Conservation (phyloP, 2,888 invertebrate genomes). For the Volucella inanis region DNA sequence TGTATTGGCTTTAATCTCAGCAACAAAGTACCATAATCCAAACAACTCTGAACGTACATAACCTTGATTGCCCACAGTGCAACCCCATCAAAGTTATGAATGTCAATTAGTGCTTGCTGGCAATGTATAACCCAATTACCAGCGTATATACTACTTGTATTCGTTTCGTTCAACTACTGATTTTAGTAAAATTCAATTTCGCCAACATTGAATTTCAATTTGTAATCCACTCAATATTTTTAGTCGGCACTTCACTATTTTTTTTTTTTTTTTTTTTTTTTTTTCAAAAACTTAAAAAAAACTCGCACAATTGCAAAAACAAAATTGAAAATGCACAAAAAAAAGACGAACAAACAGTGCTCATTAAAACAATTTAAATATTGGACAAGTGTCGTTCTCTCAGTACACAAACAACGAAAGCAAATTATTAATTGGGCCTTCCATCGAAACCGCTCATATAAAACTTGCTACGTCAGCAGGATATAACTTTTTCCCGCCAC, state of each 20-base stretch:
- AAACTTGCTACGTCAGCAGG: background rate
- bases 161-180: background rate
- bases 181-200: slow-evolving; percentile 21
- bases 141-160: background rate
- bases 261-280: too few species aligned
- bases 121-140: slow-evolving; percentile 29
- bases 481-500: background rate
- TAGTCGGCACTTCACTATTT: background rate
- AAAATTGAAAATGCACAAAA: background rate
- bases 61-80: background rate
- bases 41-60: too few species aligned
- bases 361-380: slow-evolving; percentile 60
- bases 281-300: too few species aligned
- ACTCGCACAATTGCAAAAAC: background rate
- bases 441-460: background rate
- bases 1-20: too few species aligned
- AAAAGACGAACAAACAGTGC: slow-evolving; percentile 26
- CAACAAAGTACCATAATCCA: too few species aligned
- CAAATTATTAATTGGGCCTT: slow-evolving; percentile 35
- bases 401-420: slow-evolving; percentile 10
- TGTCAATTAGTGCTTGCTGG: slow-evolving; percentile 14
- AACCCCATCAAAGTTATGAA: background rate
- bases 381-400: slow-evolving; percentile 28
- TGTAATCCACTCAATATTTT: slow-evolving; percentile 20
- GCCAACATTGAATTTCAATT: slow-evolving; percentile 47